A percentile compares a stretch with the other conserved stretches of the same genome.
phyloP scores from a whole-genome alignment of 2,888 invertebrate genomes.

The Germaria angustata region DNA sequence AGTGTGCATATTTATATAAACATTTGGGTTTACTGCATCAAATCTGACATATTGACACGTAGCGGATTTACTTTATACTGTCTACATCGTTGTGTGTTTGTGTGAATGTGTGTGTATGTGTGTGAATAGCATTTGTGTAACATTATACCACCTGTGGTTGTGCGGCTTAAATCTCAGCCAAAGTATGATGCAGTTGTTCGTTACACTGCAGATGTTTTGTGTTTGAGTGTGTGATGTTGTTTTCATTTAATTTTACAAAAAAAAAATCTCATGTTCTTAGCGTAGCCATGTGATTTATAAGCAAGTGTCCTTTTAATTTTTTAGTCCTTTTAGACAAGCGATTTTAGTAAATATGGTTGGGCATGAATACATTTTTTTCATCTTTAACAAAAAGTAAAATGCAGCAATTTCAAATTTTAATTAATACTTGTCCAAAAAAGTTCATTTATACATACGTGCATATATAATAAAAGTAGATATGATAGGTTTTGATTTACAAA shows the following conservation, averaged over 20 bases:
- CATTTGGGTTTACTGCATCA: slow-evolving; percentile 57
- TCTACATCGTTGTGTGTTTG: background rate
- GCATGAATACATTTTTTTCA: background rate
- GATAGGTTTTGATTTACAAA: no score
- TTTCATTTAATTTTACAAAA: slow-evolving; percentile 25
- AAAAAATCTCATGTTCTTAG: background rate
- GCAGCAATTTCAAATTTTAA: no score
- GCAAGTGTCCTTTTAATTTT: no score
- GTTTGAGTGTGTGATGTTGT: background rate
- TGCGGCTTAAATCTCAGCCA: slow-evolving; percentile 43
- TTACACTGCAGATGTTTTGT: slow-evolving; percentile 51
- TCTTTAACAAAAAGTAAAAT: no score
- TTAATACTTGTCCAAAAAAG: no score
- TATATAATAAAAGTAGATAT: no score
- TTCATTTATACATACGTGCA: no score
- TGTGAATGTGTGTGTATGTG: no score
- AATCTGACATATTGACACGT: slow-evolving; percentile 59
- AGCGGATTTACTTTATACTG: slow-evolving; percentile 47
- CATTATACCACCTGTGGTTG: slow-evolving; percentile 48
- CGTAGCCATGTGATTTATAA: background rate
- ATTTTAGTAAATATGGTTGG: background rate
- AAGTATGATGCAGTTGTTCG: slow-evolving; percentile 37
- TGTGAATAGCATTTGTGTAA: slow-evolving; percentile 10
- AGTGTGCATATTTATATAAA: background rate
- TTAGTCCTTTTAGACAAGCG: background rate